Evolutionary conservation across 2,888 invertebrate genomes (phyloP).

Genomic region (Mystacides longicornis): DNA sequence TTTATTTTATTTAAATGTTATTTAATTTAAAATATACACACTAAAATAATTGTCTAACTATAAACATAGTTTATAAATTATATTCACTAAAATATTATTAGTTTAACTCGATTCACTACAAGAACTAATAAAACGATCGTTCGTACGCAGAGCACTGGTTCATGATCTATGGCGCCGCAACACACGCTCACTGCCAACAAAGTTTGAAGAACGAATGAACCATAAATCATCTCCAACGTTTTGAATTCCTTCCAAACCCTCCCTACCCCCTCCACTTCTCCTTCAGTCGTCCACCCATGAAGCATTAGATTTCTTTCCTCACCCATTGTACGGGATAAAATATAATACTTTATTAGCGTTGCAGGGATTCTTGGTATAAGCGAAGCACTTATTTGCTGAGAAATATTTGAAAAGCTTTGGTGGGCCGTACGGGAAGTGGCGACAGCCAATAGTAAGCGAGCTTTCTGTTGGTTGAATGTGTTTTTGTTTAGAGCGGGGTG

Average conservation of each 20-base stretch:
- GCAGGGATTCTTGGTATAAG: constrained; percentile 16
- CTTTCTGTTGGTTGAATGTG: constrained; percentile 41
- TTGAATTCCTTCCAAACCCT: constrained; percentile 8
- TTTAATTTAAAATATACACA: neutral
- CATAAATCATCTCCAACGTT: constrained; percentile 18
- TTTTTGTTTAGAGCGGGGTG: constrained; percentile 46
- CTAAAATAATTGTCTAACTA: neutral
- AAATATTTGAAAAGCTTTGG: constrained; percentile 27
- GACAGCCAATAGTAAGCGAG: constrained; percentile 33
- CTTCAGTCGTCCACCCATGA: constrained; percentile 3
- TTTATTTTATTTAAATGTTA: constrained; percentile 27
- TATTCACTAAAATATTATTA: too few species aligned
- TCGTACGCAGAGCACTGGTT: neutral
- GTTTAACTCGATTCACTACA: too few species aligned
- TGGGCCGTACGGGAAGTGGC: constrained; percentile 30
- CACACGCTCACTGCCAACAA: neutral
- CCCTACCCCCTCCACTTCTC: constrained; percentile 8
- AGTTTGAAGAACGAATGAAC: constrained; percentile 16
- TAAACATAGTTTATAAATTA: neutral
- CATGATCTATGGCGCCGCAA: neutral
- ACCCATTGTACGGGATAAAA: neutral
- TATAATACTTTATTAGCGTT: constrained; percentile 6
- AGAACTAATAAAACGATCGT: too few species aligned
- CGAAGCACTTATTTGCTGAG: constrained; percentile 27
- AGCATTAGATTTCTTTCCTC: neutral